Conservation (phyloP, 2,113 vertebrate genomes). For the Pyrgilauda ruficollis region DNA sequence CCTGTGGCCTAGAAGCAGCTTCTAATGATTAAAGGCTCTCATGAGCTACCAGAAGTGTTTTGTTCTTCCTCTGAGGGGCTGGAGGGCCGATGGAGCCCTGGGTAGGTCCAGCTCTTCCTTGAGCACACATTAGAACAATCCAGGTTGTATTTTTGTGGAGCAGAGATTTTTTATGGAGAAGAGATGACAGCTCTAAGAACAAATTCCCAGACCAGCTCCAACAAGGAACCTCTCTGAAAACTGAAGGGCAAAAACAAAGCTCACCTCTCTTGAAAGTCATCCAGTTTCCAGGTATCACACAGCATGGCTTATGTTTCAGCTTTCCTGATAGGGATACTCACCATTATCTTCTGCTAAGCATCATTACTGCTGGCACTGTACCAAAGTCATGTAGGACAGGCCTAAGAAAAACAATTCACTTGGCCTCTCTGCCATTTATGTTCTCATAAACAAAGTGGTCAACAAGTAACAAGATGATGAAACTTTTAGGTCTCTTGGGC, state of each 20-base stretch:
- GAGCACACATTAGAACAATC: background rate
- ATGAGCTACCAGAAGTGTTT: background rate
- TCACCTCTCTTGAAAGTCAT: background rate
- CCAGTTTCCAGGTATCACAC: background rate
- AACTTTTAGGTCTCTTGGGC: background rate
- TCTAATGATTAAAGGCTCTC: background rate
- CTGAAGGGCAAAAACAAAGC: background rate
- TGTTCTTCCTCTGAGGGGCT: background rate
- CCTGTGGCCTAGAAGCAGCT: background rate
- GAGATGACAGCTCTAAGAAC: background rate
- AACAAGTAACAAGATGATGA: background rate
- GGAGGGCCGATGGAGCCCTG: background rate
- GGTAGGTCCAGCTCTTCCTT: background rate
- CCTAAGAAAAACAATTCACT: background rate
- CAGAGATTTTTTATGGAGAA: background rate
- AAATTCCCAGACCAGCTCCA: background rate
- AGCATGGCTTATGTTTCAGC: background rate
- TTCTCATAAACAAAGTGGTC: background rate
- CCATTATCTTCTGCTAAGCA: background rate
- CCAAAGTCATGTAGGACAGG: background rate
- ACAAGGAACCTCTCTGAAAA: background rate
- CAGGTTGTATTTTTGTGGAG: background rate
- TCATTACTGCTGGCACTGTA: background rate
- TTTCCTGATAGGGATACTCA: background rate
- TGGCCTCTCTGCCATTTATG: background rate